Evolutionary conservation across 2,113 vertebrate genomes (phyloP).

Genomic region (Daubentonia madagascariensis): DNA sequence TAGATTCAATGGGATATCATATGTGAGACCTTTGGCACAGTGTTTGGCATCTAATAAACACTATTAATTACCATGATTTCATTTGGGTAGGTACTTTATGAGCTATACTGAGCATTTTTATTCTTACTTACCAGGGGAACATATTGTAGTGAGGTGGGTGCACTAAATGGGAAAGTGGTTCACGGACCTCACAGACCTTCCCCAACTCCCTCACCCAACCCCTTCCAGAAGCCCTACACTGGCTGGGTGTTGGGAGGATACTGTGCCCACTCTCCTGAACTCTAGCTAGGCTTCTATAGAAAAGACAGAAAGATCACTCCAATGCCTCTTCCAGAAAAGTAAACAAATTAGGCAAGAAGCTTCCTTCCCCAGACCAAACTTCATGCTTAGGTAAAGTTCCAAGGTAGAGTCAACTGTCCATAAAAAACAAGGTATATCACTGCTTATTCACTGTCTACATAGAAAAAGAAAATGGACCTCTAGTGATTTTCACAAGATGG

Average conservation of each 20-base stretch:
- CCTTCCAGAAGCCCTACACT: neutral
- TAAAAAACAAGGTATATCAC: neutral
- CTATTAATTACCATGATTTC: slow-evolving; percentile 8
- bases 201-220: neutral
- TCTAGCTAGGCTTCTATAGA: neutral
- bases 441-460: neutral
- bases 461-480: neutral
- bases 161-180: slow-evolving; percentile 10
- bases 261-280: neutral
- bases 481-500: neutral
- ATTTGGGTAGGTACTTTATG: neutral
- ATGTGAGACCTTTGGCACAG: neutral
- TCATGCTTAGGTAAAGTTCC: neutral
- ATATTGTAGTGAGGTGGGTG: neutral
- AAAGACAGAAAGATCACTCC: neutral
- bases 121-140: slow-evolving; percentile 35
- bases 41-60: neutral
- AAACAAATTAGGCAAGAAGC: neutral
- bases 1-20: neutral
- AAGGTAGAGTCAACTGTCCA: neutral
- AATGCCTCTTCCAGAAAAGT: slow-evolving; percentile 1
- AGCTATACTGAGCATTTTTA: slow-evolving; percentile 9
- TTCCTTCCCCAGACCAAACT: slow-evolving; percentile 18
- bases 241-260: neutral
- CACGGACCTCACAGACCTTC: neutral